Conservation (phyloP, 2,888 invertebrate genomes). For the Xestia sexstrigata region DNA sequence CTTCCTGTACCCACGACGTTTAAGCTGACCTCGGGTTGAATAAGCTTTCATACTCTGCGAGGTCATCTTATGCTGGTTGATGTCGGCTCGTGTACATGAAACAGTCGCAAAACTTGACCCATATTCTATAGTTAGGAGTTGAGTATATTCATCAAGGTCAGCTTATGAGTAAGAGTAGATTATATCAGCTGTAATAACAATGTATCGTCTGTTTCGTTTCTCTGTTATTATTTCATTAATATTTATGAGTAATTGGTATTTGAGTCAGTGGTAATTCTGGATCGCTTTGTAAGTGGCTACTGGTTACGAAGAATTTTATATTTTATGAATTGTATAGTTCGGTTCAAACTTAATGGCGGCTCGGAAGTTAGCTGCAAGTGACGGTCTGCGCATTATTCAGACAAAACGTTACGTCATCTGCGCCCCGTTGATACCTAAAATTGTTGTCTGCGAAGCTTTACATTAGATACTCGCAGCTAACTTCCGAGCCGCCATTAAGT, state of each 20-base stretch:
- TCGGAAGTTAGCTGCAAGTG: too few relatives aligned
- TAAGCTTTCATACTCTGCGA: background rate
- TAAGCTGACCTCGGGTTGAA: background rate
- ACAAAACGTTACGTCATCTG: too few relatives aligned
- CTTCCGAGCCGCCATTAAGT: too few relatives aligned
- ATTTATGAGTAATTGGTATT: slow-evolving; percentile 36
- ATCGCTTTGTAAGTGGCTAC: background rate
- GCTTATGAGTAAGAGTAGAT: slow-evolving; percentile 42
- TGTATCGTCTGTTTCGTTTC: slow-evolving; percentile 27
- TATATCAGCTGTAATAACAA: slow-evolving; percentile 57
- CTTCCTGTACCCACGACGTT: slow-evolving; percentile 30
- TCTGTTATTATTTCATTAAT: slow-evolving; percentile 20
- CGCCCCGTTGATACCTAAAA: too few relatives aligned
- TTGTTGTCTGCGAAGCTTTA: too few relatives aligned
- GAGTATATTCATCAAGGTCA: slow-evolving; percentile 59
- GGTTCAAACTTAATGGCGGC: too few relatives aligned
- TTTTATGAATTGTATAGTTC: background rate
- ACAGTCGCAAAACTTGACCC: slow-evolving; percentile 59
- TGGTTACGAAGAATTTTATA: background rate
- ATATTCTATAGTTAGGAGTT: slow-evolving; percentile 61
- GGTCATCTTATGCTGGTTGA: background rate
- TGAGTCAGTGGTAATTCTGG: slow-evolving; percentile 9
- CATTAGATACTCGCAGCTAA: too few relatives aligned
- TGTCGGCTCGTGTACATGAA: background rate
- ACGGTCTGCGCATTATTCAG: too few relatives aligned